Conservation (phyloP, 2,888 invertebrate species). For the Pterobdella sp. region DNA sequence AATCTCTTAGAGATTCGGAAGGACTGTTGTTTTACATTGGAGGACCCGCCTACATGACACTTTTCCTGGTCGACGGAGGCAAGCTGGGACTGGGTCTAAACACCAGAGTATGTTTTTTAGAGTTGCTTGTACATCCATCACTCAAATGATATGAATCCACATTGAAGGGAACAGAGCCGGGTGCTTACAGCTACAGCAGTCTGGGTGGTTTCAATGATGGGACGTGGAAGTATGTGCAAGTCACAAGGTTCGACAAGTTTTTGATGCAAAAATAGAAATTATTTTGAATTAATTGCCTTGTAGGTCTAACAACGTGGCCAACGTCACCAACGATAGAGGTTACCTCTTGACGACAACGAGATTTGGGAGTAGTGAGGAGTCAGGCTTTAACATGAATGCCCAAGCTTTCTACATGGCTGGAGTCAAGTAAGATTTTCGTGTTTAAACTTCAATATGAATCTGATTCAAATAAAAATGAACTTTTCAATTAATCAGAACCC, state of each 20-base stretch:
- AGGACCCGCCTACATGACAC: slow-evolving; percentile 37
- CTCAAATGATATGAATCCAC: background rate
- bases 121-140: background rate
- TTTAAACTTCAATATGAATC: background rate
- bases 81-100: slow-evolving; percentile 36
- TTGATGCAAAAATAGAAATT: background rate
- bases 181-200: slow-evolving; percentile 30
- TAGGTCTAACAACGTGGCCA: slow-evolving; percentile 36
- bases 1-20: slow-evolving; percentile 32
- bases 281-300: background rate
- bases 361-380: slow-evolving; percentile 31
- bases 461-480: background rate
- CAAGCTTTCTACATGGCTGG: slow-evolving; percentile 19
- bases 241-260: slow-evolving; percentile 15
- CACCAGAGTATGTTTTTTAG: slow-evolving; percentile 34
- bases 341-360: slow-evolving; percentile 31
- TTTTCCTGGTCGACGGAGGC: slow-evolving; percentile 34
- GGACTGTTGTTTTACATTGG: slow-evolving; percentile 39
- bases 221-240: slow-evolving; percentile 37
- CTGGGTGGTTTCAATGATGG: slow-evolving; percentile 35
- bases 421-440: background rate
- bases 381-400: slow-evolving; percentile 24
- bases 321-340: slow-evolving; percentile 33
- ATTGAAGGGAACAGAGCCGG: slow-evolving; percentile 36
- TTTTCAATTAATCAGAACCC: slow-evolving; percentile 2